A percentile compares a stretch with the other conserved stretches of the same genome.
These are phyloP conservation scores for Geopemphigus sp. DNA, from an alignment of 1,140 invertebrate species.

Conservation along the genomic window DNA sequence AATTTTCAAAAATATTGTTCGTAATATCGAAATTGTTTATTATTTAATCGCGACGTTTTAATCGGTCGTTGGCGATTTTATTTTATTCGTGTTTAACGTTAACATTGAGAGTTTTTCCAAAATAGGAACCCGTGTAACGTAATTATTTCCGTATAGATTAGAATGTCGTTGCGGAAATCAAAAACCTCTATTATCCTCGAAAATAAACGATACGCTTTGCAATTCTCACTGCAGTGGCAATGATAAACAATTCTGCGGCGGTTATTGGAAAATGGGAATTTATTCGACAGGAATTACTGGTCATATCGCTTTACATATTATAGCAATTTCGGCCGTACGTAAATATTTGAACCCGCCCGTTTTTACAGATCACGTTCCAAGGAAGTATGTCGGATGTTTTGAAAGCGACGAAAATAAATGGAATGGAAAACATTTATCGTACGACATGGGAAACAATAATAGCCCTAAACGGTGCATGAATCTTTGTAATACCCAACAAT, in stretches of 20 bases:
- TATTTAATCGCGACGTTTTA: neutral
- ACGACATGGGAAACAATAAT: conserved; percentile 50
- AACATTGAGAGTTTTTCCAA: neutral
- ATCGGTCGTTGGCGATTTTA: neutral
- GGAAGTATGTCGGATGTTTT: conserved; percentile 21
- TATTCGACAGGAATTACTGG: conserved; percentile 83
- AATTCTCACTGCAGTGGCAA: conserved; percentile 81
- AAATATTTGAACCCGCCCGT: neutral
- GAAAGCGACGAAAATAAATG: neutral
- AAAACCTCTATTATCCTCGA: conserved; percentile 62
- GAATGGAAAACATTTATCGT: neutral
- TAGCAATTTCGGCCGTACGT: neutral
- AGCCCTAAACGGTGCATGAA: conserved; percentile 52
- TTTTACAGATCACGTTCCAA: neutral
- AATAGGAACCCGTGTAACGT: neutral
- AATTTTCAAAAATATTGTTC: too few relatives aligned
- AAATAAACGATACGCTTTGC: conserved; percentile 65
- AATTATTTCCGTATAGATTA: conserved; percentile 58
- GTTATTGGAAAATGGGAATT: conserved; percentile 83
- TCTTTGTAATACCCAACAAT: conserved; percentile 49
- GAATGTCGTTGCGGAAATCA: conserved; percentile 91
- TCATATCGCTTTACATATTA: conserved; percentile 56
- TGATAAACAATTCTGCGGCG: conserved; percentile 75
- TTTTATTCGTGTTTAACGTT: neutral
- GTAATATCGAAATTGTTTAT: too few relatives aligned